Evolutionary conservation across 2,888 invertebrate genomes (phyloP).

Genomic region (Boloria selene): DNA sequence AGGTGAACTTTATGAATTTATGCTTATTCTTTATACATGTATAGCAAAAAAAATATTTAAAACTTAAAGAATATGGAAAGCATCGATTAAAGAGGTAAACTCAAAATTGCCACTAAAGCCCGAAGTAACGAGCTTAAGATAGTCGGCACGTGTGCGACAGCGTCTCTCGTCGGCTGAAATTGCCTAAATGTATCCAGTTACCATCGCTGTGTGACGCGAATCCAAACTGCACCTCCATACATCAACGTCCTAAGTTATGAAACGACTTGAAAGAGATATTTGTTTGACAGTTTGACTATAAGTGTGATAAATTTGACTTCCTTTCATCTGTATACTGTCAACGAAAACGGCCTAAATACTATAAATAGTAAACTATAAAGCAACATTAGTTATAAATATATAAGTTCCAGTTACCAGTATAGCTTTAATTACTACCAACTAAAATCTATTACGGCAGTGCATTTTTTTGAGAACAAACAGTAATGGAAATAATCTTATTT

Average conservation of each 20-base stretch:
- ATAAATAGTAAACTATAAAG: background rate
- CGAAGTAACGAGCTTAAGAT: slow-evolving; percentile 73
- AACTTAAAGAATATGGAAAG: background rate
- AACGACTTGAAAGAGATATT: slow-evolving; percentile 64
- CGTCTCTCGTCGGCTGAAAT: slow-evolving; percentile 57
- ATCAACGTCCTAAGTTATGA: slow-evolving; percentile 72
- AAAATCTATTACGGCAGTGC: background rate
- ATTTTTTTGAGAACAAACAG: slow-evolving; percentile 10
- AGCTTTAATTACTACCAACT: no score
- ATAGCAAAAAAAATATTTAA: background rate
- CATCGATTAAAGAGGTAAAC: slow-evolving; percentile 63
- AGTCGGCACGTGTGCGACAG: slow-evolving; percentile 67
- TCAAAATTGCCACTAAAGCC: slow-evolving; percentile 63
- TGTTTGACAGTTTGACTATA: slow-evolving; percentile 58
- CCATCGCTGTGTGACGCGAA: slow-evolving; percentile 46
- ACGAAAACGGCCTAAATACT: slow-evolving; percentile 26
- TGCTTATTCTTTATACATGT: no score
- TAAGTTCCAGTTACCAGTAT: background rate
- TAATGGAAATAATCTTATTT: slow-evolving; percentile 16
- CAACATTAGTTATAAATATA: background rate
- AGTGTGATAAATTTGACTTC: slow-evolving; percentile 42
- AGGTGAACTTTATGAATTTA: no score
- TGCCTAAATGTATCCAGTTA: slow-evolving; percentile 63
- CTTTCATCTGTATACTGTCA: slow-evolving; percentile 31
- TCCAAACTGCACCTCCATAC: slow-evolving; percentile 52